Conservation (phyloP, 2,888 invertebrate genomes). For the Silvanus unidentatus region DNA sequence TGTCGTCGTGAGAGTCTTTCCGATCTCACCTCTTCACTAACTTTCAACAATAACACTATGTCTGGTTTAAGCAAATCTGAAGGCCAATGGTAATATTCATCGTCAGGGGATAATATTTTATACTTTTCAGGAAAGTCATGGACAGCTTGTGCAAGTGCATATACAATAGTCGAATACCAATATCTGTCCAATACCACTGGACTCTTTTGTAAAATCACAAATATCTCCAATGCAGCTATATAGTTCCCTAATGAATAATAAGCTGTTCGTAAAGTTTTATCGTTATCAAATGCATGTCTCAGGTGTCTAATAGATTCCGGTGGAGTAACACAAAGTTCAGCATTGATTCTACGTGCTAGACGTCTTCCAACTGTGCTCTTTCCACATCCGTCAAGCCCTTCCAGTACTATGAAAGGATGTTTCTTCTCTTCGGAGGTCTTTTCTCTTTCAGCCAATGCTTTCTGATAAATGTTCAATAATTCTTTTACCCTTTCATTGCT, state of each 20-base stretch:
- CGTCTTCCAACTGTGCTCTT: slow-evolving; percentile 43
- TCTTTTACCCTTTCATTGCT: slow-evolving; percentile 26
- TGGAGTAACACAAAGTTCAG: slow-evolving; percentile 39
- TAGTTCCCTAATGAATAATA: slow-evolving; percentile 49
- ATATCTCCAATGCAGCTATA: slow-evolving; percentile 43
- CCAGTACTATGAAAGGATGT: slow-evolving; percentile 45
- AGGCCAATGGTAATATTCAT: slow-evolving; percentile 45
- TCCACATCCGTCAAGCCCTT: slow-evolving; percentile 49
- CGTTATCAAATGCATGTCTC: slow-evolving; percentile 38
- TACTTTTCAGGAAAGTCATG: slow-evolving; percentile 25
- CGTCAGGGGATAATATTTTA: slow-evolving; percentile 32
- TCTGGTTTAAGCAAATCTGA: slow-evolving; percentile 46
- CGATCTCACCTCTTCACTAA: slow-evolving; percentile 41
- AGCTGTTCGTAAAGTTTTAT: slow-evolving; percentile 36
- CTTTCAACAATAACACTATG: slow-evolving; percentile 42
- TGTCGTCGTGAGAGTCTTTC: slow-evolving; percentile 36
- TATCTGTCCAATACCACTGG: slow-evolving; percentile 49
- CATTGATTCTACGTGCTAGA: slow-evolving; percentile 37
- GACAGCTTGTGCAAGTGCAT: slow-evolving; percentile 41
- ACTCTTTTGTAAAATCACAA: slow-evolving; percentile 27
- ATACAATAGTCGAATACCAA: slow-evolving; percentile 49
- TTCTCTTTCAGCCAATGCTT: slow-evolving; percentile 16
- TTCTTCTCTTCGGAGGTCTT: slow-evolving; percentile 5
- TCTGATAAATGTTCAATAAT: slow-evolving; percentile 33
- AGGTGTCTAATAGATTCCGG: slow-evolving; percentile 39